Percentiles rank a stretch among this genome's conserved stretches.
Evolutionary conservation across 2,113 vertebrate genomes (phyloP).

Genomic region (Prunella fulvescens): DNA sequence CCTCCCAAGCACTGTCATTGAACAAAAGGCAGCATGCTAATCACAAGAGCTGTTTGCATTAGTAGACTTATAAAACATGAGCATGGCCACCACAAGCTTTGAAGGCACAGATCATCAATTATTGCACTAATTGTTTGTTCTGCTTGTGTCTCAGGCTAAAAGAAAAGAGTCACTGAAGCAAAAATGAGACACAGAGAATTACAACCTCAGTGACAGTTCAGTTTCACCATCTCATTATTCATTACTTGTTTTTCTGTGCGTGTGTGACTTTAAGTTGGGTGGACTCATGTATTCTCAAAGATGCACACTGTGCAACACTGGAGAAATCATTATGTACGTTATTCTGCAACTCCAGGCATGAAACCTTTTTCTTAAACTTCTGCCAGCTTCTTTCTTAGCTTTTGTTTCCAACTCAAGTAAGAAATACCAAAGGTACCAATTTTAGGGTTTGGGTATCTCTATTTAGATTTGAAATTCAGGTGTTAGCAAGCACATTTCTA

Average conservation of each 20-base stretch:
- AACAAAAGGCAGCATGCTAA: constrained; percentile 70
- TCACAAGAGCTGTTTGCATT: constrained; percentile 75
- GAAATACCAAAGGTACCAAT: background rate
- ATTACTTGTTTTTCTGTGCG: constrained; percentile 72
- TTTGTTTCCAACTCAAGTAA: constrained; percentile 16
- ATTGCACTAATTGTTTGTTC: constrained; percentile 82
- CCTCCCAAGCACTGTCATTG: constrained; percentile 10
- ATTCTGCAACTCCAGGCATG: constrained; percentile 51
- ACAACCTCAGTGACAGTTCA: constrained; percentile 69
- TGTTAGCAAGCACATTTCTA: background rate
- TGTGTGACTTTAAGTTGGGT: constrained; percentile 71
- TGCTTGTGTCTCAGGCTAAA: constrained; percentile 76
- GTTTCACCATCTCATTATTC: constrained; percentile 76
- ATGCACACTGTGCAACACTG: constrained; percentile 65
- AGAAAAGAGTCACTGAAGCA: constrained; percentile 69
- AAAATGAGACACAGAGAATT: constrained; percentile 72
- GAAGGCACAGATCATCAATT: constrained; percentile 80
- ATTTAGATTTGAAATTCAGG: background rate
- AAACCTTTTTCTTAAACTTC: constrained; percentile 46
- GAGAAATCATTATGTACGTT: constrained; percentile 58
- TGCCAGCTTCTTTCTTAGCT: background rate
- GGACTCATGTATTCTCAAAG: constrained; percentile 64
- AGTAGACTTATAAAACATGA: constrained; percentile 71
- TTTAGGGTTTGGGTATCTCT: background rate
- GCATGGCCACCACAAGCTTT: constrained; percentile 74